These are phyloP conservation scores for Apotomis betuletana DNA, from an alignment of 2,888 invertebrate species.

Conservation along the genomic window DNA sequence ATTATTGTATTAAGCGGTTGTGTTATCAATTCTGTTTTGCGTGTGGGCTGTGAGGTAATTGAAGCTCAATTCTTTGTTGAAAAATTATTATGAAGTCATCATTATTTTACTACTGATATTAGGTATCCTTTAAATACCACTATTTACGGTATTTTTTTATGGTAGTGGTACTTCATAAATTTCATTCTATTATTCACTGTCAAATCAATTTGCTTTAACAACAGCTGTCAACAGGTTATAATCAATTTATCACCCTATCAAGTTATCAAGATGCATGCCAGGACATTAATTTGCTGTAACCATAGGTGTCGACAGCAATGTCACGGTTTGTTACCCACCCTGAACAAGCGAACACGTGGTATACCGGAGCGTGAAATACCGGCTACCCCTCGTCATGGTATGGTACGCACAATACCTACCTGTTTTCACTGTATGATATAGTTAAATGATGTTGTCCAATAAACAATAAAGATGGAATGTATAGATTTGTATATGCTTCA, in stretches of 20 bases:
- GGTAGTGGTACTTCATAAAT: not conserved
- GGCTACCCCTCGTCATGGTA: conserved; percentile 44
- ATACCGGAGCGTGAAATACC: conserved; percentile 46
- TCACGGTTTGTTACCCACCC: conserved; percentile 42
- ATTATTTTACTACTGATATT: no score
- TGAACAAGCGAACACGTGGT: conserved; percentile 49
- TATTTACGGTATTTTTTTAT: no score
- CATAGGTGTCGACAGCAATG: conserved; percentile 38
- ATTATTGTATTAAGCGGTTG: no score
- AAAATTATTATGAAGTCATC: no score
- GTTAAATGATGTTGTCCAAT: not conserved
- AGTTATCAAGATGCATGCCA: conserved; percentile 3
- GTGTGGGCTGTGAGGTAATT: no score
- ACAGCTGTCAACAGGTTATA: not conserved
- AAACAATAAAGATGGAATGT: no score
- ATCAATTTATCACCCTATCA: conserved; percentile 16
- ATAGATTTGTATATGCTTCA: no score
- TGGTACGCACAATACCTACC: conserved; percentile 39
- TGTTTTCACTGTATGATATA: conserved; percentile 2
- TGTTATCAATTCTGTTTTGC: no score
- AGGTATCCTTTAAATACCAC: no score
- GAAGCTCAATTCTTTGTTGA: no score
- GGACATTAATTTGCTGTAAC: conserved; percentile 8
- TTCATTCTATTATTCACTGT: not conserved
- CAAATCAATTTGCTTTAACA: not conserved